phyloP scores from a whole-genome alignment of 2,113 vertebrate genomes.

The Aramus guarauna region DNA sequence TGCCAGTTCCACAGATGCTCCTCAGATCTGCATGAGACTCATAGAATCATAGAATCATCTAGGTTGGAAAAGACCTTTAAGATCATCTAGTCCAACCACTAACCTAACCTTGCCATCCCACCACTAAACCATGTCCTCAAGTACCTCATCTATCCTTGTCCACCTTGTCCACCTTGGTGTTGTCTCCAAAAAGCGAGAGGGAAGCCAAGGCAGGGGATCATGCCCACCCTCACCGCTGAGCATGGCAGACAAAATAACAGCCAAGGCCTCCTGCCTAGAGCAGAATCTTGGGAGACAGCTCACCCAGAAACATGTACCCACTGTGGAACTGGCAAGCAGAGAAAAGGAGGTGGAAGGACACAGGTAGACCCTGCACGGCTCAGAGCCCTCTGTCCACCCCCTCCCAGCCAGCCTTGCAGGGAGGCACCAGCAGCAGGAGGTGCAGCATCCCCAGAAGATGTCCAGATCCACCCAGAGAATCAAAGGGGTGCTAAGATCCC shows the following conservation, averaged over 20 bases:
- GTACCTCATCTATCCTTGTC: too few relatives aligned
- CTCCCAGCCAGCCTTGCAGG: not conserved
- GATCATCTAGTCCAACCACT: too few relatives aligned
- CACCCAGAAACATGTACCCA: not conserved
- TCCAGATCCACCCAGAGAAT: not conserved
- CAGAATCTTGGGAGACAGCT: not conserved
- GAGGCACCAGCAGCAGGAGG: not conserved
- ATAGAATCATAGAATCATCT: too few relatives aligned
- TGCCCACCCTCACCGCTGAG: accelerated
- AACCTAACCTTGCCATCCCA: too few relatives aligned
- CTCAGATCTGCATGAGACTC: accelerated
- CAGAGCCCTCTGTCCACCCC: not conserved
- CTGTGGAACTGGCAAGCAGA: accelerated
- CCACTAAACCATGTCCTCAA: too few relatives aligned
- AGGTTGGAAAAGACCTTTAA: too few relatives aligned
- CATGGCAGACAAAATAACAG: accelerated
- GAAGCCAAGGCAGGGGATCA: not conserved
- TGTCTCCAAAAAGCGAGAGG: not conserved
- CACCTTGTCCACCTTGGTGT: not conserved
- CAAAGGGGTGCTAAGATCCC: not conserved
- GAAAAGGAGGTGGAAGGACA: not conserved
- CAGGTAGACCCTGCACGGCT: not conserved
- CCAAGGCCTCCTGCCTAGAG: accelerated
- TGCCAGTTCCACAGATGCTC: not conserved
- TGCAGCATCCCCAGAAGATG: accelerated